Conservation (phyloP, 2,797 vertebrate genomes). For the Perodicticus potto region DNA sequence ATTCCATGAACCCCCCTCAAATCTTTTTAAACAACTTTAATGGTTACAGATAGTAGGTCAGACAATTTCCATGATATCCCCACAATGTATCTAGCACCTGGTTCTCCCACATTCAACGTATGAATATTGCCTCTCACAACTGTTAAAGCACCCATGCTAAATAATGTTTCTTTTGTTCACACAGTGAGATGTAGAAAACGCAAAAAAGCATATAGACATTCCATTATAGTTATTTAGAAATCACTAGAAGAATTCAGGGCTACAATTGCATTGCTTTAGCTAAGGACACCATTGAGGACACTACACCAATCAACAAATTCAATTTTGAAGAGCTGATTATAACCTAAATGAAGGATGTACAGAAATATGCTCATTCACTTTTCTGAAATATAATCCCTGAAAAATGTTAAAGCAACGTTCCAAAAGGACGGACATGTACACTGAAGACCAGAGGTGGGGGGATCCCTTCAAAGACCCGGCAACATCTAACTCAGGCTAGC, state of each 20-base stretch:
- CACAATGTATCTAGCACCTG: not conserved
- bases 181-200: not conserved
- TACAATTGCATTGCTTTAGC: not conserved
- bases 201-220: not conserved
- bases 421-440: conserved; percentile 11
- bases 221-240: not conserved
- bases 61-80: conserved; percentile 10
- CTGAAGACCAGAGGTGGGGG: not conserved
- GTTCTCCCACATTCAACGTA: not conserved
- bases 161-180: not conserved
- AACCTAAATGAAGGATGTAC: not conserved
- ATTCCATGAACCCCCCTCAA: not conserved
- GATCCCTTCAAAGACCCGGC: not conserved
- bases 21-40: conserved; percentile 50
- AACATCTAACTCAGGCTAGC: conserved; percentile 3
- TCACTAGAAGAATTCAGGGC: not conserved
- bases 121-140: not conserved
- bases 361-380: not conserved
- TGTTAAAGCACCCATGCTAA: not conserved
- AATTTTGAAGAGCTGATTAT: conserved; percentile 25
- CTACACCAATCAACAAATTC: conserved; percentile 9
- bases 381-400: accelerated
- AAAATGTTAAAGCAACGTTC: conserved; percentile 30
- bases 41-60: conserved; percentile 13
- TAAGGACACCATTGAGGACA: not conserved